phyloP scores from a whole-genome alignment of 1,140 invertebrate species.

The Hyles euphorbiae region DNA sequence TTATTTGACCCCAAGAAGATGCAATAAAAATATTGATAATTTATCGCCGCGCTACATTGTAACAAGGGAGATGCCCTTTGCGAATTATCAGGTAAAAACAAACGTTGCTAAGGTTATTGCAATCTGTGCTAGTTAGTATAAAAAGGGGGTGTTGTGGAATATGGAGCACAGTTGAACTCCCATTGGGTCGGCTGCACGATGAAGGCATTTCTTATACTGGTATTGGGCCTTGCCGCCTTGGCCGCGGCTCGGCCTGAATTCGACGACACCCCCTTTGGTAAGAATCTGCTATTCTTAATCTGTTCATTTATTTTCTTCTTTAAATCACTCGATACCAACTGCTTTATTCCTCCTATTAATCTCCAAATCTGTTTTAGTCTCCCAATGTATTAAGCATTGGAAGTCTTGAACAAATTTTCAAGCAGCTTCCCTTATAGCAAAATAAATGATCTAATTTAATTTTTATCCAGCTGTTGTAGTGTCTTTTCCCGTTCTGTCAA shows the following conservation, averaged over 20 bases:
- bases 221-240: conserved; percentile 41
- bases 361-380: too few relatives aligned
- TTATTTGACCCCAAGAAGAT: not conserved
- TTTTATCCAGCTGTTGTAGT: too few relatives aligned
- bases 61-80: conserved; percentile 10
- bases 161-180: conserved; percentile 36
- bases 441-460: too few relatives aligned
- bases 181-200: conserved; percentile 38
- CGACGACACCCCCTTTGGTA: conserved; percentile 35
- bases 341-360: too few relatives aligned
- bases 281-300: conserved; percentile 16
- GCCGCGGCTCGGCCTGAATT: conserved; percentile 38
- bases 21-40: conserved; percentile 8
- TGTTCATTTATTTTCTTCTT: not conserved
- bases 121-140: conserved; percentile 31
- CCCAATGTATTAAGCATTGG: too few relatives aligned
- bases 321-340: too few relatives aligned
- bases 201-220: conserved; percentile 41
- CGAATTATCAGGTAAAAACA: conserved; percentile 10
- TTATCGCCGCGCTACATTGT: conserved; percentile 6
- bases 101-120: conserved; percentile 15
- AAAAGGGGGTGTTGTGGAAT: conserved; percentile 19
- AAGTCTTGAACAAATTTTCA: too few relatives aligned
- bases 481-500: too few relatives aligned
- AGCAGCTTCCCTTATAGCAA: too few relatives aligned